These are phyloP conservation scores for Indicator maculatus DNA, from an alignment of 2,113 vertebrate genomes.

Conservation along the genomic window DNA sequence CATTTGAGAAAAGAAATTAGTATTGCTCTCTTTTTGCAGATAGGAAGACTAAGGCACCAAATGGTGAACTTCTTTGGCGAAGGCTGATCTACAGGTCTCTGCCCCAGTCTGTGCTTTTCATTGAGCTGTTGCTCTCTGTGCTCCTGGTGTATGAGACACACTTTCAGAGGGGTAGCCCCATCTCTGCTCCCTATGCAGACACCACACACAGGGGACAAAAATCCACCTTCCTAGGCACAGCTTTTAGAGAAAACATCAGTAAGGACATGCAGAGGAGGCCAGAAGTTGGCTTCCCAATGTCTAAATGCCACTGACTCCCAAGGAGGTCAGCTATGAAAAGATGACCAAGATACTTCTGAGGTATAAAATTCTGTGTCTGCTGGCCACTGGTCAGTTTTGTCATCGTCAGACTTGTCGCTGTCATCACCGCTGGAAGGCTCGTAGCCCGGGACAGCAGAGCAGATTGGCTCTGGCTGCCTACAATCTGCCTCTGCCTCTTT, in stretches of 20 bases:
- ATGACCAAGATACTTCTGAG: conserved; percentile 76
- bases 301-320: not conserved
- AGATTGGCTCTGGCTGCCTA: not conserved
- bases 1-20: not conserved
- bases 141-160: rapidly evolving
- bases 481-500: conserved; percentile 39
- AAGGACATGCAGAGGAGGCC: not conserved
- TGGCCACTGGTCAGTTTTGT: conserved; percentile 75
- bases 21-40: not conserved
- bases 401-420: conserved; percentile 69
- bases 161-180: not conserved
- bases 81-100: not conserved
- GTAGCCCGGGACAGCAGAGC: not conserved
- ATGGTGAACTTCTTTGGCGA: not conserved
- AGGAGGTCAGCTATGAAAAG: conserved; percentile 78
- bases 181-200: not conserved
- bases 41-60: not conserved
- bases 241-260: not conserved
- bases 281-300: not conserved
- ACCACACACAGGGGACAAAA: not conserved
- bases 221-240: not conserved
- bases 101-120: not conserved
- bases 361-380: conserved; percentile 72
- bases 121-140: not conserved
- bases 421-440: conserved; percentile 79